A percentile compares a stretch with the other conserved stretches of the same genome.
These are phyloP conservation scores for Polypedilum pembai DNA, from an alignment of 1,140 invertebrate species.

Conservation along the genomic window DNA sequence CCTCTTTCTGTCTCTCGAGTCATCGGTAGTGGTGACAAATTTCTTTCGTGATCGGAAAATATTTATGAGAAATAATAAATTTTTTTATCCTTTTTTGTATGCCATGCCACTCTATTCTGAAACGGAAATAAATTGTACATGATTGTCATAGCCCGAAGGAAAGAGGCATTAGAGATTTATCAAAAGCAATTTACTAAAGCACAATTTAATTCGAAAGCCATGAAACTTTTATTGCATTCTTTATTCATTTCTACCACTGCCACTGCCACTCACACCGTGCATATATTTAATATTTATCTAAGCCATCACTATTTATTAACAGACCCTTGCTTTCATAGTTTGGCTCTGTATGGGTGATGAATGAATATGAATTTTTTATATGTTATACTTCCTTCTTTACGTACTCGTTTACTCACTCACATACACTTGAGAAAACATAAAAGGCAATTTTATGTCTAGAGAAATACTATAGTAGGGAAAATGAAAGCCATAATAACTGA, in stretches of 20 bases:
- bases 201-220: neutral
- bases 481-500: neutral
- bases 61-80: slow-evolving; percentile 10
- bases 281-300: neutral
- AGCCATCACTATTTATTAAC: neutral
- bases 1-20: no score
- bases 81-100: neutral
- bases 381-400: neutral
- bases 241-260: neutral
- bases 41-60: slow-evolving; percentile 17
- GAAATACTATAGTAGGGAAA: neutral
- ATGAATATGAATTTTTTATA: neutral
- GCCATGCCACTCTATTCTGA: neutral
- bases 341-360: neutral
- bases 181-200: neutral
- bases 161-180: neutral
- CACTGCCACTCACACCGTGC: neutral
- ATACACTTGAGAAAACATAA: neutral
- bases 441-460: neutral
- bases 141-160: no score
- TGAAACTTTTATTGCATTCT: neutral
- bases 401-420: neutral
- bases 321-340: neutral
- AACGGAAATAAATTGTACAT: neutral
- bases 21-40: neutral